Evolutionary conservation across 2,113 vertebrate species (phyloP), one percentile per base, ranked within the genome.

Genomic region (Psilopsiagon aurifrons): DNA sequence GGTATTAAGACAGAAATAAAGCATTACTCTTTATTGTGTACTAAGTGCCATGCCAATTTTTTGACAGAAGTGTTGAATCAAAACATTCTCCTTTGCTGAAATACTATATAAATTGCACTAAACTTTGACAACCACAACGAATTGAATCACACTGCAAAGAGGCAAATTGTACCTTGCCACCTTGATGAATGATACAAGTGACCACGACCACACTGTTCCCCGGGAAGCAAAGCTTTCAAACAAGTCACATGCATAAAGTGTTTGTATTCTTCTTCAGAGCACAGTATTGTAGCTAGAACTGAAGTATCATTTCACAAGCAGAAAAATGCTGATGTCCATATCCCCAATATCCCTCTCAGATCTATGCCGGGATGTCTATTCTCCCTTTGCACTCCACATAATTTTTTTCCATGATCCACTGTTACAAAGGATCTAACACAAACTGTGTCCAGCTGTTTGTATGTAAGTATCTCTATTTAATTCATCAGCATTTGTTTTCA

Each of bases 21-120:
- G 66, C 95, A 95, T 95, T 97, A 70, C 20, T 94, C 68, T 98
- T 98, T 98, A 98, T 98, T 98, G 93, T 81, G 83, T 94, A 92
- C 46, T 93, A 94, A 93, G 93, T 92, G 94, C 90, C 86, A 92
- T 57, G 94, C 83, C 68, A 92, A 60, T 68, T 97, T 97, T 94
- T 92, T 96, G 80, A 97, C 95, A 98, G 90, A 97, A 95, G 90
- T 94, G 92, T 55, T 96, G 68, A 97, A 96, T 55, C 59, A 89
- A 97, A 97, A 92, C 70, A 47, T 52, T 90, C 79, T 88, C 43
- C 41, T 92, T 94, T 64, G 68, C 62, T 90, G 93, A 76, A 87
- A 80, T 80, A 75, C 83, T 94, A 94, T 85, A 94, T 95, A 83
- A 94, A 88, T 91, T 64, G 94, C 76, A 80, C 71, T 95, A 88